These are phyloP conservation scores for Trichopoda pennipes DNA, from an alignment of 2,888 invertebrate species.

Conservation along the genomic window DNA sequence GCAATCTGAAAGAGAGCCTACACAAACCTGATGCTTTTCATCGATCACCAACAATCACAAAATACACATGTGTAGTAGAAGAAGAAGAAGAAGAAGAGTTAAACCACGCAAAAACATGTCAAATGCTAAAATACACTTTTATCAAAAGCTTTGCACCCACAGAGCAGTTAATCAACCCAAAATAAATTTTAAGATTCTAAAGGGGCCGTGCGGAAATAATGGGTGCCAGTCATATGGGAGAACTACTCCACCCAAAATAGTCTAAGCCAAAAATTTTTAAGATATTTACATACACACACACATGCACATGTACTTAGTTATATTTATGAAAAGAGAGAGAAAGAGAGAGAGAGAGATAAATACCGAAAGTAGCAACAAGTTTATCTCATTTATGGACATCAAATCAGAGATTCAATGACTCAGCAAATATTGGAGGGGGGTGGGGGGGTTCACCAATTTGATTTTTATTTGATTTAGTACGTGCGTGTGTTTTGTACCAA, in stretches of 20 bases:
- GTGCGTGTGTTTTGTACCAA: too few species aligned
- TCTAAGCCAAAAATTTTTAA: neutral
- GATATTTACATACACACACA: neutral
- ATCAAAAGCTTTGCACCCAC: constrained; percentile 5
- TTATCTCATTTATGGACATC: too few species aligned
- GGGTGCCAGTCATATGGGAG: neutral
- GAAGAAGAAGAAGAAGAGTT: neutral
- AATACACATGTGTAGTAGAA: too few species aligned
- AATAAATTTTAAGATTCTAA: neutral
- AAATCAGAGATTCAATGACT: too few species aligned
- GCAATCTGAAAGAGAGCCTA: too few species aligned
- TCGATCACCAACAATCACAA: too few species aligned
- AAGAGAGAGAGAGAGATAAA: neutral
- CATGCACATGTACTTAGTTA: too few species aligned
- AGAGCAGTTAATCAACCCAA: constrained; percentile 11
- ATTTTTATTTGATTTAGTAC: too few species aligned
- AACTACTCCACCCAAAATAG: neutral
- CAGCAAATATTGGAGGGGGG: too few species aligned
- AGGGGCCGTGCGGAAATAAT: neutral
- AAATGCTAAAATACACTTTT: neutral
- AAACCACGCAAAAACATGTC: constrained; percentile 1
- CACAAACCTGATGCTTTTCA: too few species aligned
- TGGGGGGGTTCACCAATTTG: too few species aligned
- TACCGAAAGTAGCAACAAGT: neutral
- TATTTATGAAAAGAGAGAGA: neutral